These are phyloP conservation scores for Pocillopora meandrina DNA, from an alignment of 92 coral and sea anemone genomes.

Conservation along the genomic window DNA sequence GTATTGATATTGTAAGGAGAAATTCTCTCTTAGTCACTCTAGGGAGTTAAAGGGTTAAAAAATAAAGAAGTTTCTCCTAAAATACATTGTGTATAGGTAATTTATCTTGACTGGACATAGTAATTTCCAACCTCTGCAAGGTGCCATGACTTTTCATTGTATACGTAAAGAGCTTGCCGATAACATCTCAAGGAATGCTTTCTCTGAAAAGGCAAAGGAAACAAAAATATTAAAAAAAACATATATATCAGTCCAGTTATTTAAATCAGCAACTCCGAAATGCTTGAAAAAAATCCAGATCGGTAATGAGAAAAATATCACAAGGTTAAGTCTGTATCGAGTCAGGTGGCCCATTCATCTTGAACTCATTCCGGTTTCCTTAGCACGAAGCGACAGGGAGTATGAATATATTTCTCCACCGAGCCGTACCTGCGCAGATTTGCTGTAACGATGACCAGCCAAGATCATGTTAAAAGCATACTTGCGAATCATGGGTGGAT, in stretches of 20 bases:
- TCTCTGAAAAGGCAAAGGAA: slow-evolving; percentile 55
- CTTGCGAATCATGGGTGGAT: slow-evolving; percentile 92
- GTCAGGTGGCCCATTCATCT: background rate
- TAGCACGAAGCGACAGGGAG: background rate
- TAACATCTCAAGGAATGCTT: slow-evolving; percentile 94
- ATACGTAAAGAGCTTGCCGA: slow-evolving; percentile 83
- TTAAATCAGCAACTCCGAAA: background rate
- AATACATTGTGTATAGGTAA: too few species aligned
- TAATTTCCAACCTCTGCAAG: slow-evolving; percentile 74
- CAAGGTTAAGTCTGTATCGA: background rate
- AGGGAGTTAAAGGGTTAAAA: too few species aligned
- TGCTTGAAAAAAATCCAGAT: background rate
- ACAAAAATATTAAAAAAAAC: background rate
- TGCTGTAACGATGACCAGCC: slow-evolving; percentile 97
- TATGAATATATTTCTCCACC: background rate
- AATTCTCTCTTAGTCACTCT: too few species aligned
- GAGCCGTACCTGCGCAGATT: slow-evolving; percentile 86
- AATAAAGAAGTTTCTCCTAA: too few species aligned
- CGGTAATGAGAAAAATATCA: too few species aligned
- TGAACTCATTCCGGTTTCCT: too few species aligned
- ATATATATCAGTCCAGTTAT: background rate
- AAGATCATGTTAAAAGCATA: slow-evolving; percentile 97
- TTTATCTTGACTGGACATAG: too few species aligned
- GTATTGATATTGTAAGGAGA: too few species aligned
- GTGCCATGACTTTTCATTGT: slow-evolving; percentile 86